Conservation (phyloP, 2,888 invertebrate genomes). For the Selenia dentaria region DNA sequence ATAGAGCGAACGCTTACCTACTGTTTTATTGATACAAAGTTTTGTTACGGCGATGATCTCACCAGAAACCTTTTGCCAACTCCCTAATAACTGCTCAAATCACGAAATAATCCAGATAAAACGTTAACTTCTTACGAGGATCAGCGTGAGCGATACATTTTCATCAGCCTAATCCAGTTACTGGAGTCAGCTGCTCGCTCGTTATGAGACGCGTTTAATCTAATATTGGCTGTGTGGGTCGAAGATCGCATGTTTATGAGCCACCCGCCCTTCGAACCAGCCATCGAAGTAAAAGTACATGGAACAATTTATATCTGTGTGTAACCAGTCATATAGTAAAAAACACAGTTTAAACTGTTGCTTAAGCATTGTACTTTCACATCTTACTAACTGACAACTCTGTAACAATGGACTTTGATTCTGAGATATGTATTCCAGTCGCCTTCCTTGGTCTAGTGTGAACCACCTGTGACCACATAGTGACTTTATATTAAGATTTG, state of each 20-base stretch:
- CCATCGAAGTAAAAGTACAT: neutral
- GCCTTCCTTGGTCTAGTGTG: no score
- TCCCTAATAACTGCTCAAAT: conserved; percentile 23
- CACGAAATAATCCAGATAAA: conserved; percentile 30
- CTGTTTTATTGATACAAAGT: neutral
- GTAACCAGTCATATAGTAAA: no score
- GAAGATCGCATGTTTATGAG: conserved; percentile 43
- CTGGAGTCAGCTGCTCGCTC: conserved; percentile 41
- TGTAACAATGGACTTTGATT: no score
- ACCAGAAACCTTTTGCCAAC: conserved; percentile 7
- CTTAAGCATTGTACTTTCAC: no score
- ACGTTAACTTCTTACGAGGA: conserved; percentile 36
- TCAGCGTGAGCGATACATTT: conserved; percentile 48
- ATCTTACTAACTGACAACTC: no score
- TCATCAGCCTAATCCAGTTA: conserved; percentile 52
- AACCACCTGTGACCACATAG: no score
- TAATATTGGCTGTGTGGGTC: conserved; percentile 41
- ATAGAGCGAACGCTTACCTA: no score
- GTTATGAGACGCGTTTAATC: conserved; percentile 50
- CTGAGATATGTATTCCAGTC: no score
- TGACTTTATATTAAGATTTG: no score
- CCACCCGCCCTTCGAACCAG: neutral
- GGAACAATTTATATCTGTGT: no score
- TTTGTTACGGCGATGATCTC: neutral
- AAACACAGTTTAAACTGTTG: no score